Conservation (phyloP, 2,113 vertebrate genomes). For the Neofelis nebulosa region DNA sequence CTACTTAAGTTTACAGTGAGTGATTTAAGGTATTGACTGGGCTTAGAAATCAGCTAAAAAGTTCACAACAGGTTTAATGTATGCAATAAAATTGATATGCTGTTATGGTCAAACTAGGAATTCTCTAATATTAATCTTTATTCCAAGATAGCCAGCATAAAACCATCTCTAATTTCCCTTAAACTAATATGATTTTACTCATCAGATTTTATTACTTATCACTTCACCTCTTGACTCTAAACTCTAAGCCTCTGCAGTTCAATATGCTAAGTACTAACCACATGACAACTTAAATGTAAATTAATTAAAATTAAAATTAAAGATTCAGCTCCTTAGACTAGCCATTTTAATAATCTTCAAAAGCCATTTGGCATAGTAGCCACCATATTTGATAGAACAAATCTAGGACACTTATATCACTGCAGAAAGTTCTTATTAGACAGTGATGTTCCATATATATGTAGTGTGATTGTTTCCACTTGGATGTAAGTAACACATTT, state of each 20-base stretch:
- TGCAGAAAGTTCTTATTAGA: background rate
- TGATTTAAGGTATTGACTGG: background rate
- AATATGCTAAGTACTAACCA: background rate
- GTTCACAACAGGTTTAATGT: background rate
- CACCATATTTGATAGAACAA: background rate
- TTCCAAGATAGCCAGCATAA: background rate
- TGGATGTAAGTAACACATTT: background rate
- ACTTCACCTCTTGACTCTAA: background rate
- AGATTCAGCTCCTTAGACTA: background rate
- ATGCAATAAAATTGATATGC: background rate
- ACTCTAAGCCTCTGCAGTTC: background rate
- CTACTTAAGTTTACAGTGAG: background rate
- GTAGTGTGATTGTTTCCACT: background rate
- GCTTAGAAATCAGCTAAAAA: background rate
- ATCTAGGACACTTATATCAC: background rate
- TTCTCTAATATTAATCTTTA: background rate
- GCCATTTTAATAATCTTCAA: background rate
- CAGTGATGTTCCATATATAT: background rate
- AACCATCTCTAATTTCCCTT: background rate
- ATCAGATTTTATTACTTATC: background rate
- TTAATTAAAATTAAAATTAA: background rate
- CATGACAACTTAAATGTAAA: background rate
- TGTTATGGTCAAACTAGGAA: background rate
- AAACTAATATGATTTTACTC: background rate
- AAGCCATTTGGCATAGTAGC: background rate